These are phyloP conservation scores for Hyles vespertilio DNA, from an alignment of 1,140 invertebrate genomes.

Conservation along the genomic window DNA sequence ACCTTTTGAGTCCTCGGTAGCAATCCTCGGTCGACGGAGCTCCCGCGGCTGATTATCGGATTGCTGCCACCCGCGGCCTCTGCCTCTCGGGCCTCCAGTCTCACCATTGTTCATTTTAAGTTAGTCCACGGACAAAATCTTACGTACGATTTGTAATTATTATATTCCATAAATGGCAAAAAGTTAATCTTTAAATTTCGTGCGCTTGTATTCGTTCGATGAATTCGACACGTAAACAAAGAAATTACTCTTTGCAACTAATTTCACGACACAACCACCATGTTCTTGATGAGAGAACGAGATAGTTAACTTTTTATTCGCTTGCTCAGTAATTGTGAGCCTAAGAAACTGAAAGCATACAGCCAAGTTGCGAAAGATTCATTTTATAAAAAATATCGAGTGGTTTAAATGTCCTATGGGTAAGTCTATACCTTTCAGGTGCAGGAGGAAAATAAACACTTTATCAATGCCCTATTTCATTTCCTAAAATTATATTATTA, in stretches of 20 bases:
- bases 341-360: too few species aligned
- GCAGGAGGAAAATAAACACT: too few species aligned
- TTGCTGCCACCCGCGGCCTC: constrained; percentile 67
- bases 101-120: constrained; percentile 70
- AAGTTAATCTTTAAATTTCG: constrained; percentile 26
- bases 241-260: constrained; percentile 48
- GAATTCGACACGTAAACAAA: constrained; percentile 72
- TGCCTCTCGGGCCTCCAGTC: constrained; percentile 60
- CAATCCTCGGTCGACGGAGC: constrained; percentile 56
- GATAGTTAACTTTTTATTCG: too few species aligned
- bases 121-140: constrained; percentile 25
- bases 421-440: too few species aligned
- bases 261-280: constrained; percentile 48
- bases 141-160: constrained; percentile 21
- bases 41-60: constrained; percentile 58
- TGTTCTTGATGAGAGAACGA: constrained; percentile 19
- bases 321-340: too few species aligned
- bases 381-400: too few species aligned
- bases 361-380: too few species aligned
- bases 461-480: too few species aligned
- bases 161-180: constrained; percentile 54
- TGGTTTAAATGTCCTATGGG: too few species aligned
- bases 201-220: constrained; percentile 27
- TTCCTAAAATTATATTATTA: too few species aligned
- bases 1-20: constrained; percentile 56